phyloP scores from a whole-genome alignment of 2,797 vertebrate species.

The Periophthalmus magnuspinnatus region DNA sequence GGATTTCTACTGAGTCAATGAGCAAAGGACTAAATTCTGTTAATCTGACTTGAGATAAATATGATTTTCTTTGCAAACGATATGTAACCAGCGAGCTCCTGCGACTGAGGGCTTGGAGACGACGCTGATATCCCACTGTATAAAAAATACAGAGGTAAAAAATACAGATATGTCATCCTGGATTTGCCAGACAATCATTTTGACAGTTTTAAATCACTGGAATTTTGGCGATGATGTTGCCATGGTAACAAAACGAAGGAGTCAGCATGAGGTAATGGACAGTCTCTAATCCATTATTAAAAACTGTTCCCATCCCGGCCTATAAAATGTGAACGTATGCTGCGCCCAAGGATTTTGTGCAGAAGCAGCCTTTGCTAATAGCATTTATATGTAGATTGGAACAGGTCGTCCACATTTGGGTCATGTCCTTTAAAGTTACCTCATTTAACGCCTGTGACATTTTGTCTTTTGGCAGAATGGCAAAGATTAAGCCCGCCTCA shows the following conservation, averaged over 20 bases:
- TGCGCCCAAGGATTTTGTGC: not conserved
- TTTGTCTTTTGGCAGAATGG: conserved; percentile 25
- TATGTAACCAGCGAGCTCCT: too few relatives aligned
- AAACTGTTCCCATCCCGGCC: not conserved
- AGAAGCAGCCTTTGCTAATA: not conserved
- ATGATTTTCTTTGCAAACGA: too few relatives aligned
- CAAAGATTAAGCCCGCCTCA: conserved; percentile 37
- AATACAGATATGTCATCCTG: too few relatives aligned
- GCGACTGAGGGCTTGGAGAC: too few relatives aligned
- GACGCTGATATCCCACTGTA: too few relatives aligned
- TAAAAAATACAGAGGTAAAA: too few relatives aligned
- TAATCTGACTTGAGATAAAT: too few relatives aligned
- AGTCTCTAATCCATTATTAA: conserved; percentile 1
- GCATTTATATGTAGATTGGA: conserved; percentile 10
- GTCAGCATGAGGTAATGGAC: conserved; percentile 1
- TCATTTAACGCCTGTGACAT: conserved; percentile 6
- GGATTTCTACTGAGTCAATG: too few relatives aligned
- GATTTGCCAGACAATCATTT: too few relatives aligned
- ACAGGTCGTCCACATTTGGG: not conserved
- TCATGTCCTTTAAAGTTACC: conserved; percentile 5
- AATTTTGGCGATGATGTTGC: not conserved
- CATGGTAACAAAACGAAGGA: not conserved
- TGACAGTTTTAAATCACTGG: not conserved
- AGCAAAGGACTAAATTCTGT: too few relatives aligned
- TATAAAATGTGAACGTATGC: not conserved